Base-by-base conservation (phyloP, 2,797 vertebrate species). In the Apogon hyalosoma region DNA sequence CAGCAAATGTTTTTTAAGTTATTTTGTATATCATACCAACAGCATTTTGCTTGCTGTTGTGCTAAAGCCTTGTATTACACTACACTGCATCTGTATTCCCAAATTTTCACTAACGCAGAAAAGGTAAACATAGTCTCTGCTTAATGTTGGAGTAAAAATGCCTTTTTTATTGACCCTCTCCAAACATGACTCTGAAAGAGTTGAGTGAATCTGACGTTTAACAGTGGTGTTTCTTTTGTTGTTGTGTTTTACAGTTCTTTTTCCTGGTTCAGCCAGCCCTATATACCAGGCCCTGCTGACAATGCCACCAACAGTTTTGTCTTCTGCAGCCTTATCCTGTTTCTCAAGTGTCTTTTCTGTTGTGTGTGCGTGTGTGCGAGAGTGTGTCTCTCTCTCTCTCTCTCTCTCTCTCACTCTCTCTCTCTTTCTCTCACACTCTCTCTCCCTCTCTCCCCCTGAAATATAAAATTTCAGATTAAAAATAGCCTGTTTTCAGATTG, bases 231-330 rank as follows among this genome's bases (percentile, higher is more conserved):
- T 98, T 98, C 96, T 98, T 98, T 98, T 98, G 96, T 99, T 98
- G 96, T 99, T 98, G 97, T 99, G 97, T 99, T 98, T 98, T 98
- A 97, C 98, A 99, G 97, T 99, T 99, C 95, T 99, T 98, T 98
- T 98, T 96, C 97, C 97, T 97, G 98, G 96, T 98, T 98, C 97
- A 98, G 96, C 97, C 97, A 97, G 96, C 97, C 97, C 97, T 98
- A 97, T 96, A 96, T 97, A 98, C 97, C 97, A 98, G 97, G 96
- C 96, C 96, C 97, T 95, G 97, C 97, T 97, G 98, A 98, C 97
- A 98, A 98, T 97, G 94, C 96, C 97, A 98, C 96, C 97, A 98
- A 98, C 96, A 97, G 96, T 99, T 98, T 98, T 95, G 94, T 98
- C 97, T 96, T 97, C 96, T 97, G 96, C 96, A 98, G 97, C 96